Evolutionary conservation across 2,888 invertebrate genomes (phyloP).

Genomic region (Ichneumoninae sp.): DNA sequence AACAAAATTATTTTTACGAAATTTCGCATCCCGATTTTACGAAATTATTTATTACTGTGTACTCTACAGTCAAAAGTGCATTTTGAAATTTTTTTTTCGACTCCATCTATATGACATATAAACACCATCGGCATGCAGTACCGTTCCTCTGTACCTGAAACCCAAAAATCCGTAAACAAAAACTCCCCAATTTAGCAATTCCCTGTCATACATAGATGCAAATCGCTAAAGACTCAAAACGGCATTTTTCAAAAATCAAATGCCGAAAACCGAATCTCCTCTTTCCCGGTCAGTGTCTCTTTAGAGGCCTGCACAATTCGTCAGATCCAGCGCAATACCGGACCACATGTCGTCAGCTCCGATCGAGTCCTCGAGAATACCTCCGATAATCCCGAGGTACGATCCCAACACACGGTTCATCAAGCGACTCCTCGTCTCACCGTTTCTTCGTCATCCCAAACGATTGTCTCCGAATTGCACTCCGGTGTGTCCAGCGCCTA

Average conservation of each 20-base stretch:
- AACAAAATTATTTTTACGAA: no score
- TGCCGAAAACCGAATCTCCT: slow-evolving; percentile 2
- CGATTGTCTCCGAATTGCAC: slow-evolving; percentile 1
- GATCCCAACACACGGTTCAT: not conserved
- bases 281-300: not conserved
- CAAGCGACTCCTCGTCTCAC: not conserved
- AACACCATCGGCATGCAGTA: not conserved
- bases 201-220: no score
- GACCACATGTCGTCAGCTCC: slow-evolving; percentile 49
- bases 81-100: no score
- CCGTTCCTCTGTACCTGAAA: not conserved
- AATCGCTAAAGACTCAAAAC: no score
- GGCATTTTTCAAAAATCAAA: not conserved
- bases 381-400: not conserved
- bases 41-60: no score
- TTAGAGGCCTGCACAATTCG: slow-evolving; percentile 14
- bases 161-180: not conserved
- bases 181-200: not conserved
- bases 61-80: no score
- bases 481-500: not conserved
- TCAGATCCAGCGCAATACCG: slow-evolving; percentile 23
- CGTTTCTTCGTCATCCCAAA: not conserved
- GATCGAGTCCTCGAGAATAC: slow-evolving; percentile 38
- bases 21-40: no score
- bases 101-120: not conserved